A percentile compares a stretch with the other conserved stretches of the same genome.
Conservation (phyloP, 2,888 invertebrate genomes). For the Teinopalpus imperialis region DNA sequence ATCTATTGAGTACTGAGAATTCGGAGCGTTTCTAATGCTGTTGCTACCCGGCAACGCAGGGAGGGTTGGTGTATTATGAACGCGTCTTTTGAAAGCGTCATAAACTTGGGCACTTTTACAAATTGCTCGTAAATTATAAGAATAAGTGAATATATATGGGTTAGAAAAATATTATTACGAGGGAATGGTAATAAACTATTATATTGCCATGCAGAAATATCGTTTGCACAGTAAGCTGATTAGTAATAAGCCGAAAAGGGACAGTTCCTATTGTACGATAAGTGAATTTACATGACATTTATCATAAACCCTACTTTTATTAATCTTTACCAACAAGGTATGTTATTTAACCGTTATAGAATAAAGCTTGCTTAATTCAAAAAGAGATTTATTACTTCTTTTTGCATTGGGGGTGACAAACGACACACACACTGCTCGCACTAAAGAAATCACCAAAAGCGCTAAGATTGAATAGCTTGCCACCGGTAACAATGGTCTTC, state of each 20-base stretch:
- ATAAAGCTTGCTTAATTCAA: no score
- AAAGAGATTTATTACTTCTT: no score
- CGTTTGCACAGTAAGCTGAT: neutral
- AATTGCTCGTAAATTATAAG: constrained; percentile 70
- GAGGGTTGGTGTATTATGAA: constrained; percentile 29
- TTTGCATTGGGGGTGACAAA: no score
- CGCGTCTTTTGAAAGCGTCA: constrained; percentile 38
- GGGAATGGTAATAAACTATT: constrained; percentile 43
- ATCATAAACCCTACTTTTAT: no score
- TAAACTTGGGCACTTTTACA: constrained; percentile 63
- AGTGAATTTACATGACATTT: neutral
- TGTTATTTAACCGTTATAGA: no score
- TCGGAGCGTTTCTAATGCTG: constrained; percentile 59
- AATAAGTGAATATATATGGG: constrained; percentile 48
- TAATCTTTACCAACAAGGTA: no score
- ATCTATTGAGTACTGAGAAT: constrained; percentile 59
- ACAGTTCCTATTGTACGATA: no score
- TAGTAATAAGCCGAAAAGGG: no score
- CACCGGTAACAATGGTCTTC: no score
- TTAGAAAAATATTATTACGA: constrained; percentile 49
- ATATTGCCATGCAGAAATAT: neutral
- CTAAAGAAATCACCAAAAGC: no score
- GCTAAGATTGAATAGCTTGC: no score
- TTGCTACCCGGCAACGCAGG: constrained; percentile 47
- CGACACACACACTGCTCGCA: no score